A percentile compares a stretch with the other conserved stretches of the same genome.
Evolutionary conservation across 35 echinoderm and acorn worm genomes (phyloP).

Genomic region (Acanthaster planci): DNA sequence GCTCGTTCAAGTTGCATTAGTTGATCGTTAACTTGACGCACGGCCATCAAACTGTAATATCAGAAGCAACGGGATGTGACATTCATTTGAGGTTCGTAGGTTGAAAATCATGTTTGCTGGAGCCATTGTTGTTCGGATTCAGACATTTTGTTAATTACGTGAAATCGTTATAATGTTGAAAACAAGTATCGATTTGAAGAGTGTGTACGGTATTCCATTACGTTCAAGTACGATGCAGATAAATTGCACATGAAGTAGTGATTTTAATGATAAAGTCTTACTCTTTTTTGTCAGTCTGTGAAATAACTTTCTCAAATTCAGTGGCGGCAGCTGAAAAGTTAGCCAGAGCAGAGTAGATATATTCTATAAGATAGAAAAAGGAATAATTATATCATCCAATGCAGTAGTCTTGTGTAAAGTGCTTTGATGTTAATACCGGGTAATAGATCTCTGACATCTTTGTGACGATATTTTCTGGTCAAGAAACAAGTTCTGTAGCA

Average conservation of each 20-base stretch:
- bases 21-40: constrained; percentile 71
- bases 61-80: too few relatives aligned
- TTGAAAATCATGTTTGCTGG: not conserved
- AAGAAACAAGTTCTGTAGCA: too few relatives aligned
- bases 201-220: too few relatives aligned
- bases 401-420: not conserved
- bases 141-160: not conserved
- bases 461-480: not conserved
- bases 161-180: too few relatives aligned
- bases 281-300: constrained; percentile 41
- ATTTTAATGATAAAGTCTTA: constrained; percentile 14
- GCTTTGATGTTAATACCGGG: not conserved
- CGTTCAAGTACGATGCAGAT: too few relatives aligned
- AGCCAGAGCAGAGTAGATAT: constrained; percentile 55
- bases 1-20: constrained; percentile 68
- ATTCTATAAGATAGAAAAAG: constrained; percentile 36
- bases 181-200: too few relatives aligned
- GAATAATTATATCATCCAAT: too few relatives aligned
- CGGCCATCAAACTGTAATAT: constrained; percentile 30
- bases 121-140: not conserved
- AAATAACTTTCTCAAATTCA: constrained; percentile 40
- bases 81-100: not conserved
- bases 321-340: constrained; percentile 51
- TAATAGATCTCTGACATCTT: not conserved
- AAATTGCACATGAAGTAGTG: too few relatives aligned